Percentiles rank a stretch among this genome's conserved stretches.
Evolutionary conservation across 2,888 invertebrate genomes (phyloP).

Genomic region (Limnephilus marmoratus): DNA sequence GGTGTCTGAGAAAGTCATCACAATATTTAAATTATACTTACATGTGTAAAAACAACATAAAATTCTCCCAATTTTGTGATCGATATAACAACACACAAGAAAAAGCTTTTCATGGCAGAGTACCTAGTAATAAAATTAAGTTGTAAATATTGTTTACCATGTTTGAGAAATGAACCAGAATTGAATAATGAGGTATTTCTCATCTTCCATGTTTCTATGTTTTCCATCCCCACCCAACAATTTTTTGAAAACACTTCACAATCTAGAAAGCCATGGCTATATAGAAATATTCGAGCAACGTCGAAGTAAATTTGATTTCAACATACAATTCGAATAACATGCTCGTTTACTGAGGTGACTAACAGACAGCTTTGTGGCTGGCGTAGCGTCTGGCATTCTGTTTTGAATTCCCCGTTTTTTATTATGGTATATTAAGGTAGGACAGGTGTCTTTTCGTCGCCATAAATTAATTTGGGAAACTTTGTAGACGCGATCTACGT

Average conservation of each 20-base stretch:
- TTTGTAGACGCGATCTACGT: not conserved
- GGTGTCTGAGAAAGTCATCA: not conserved
- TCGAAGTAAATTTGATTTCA: not conserved
- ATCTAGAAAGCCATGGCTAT: too few species aligned
- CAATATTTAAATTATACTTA: not conserved
- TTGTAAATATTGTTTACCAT: not conserved
- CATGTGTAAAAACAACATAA: not conserved
- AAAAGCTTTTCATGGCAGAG: too few species aligned
- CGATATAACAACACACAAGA: too few species aligned
- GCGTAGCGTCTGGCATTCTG: not conserved
- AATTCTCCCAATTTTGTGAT: too few species aligned
- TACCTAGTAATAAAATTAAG: too few species aligned
- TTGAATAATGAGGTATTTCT: not conserved
- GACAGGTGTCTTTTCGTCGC: not conserved
- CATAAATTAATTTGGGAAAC: not conserved
- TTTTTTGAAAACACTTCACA: not conserved
- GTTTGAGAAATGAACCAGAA: not conserved
- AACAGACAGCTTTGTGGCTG: not conserved
- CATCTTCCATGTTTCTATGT: not conserved
- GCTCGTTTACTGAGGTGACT: not conserved
- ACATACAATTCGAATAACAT: not conserved
- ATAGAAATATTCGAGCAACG: not conserved
- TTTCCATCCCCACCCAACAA: not conserved
- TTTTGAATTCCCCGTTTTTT: not conserved
- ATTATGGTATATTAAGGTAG: not conserved